Percentiles rank a stretch among this genome's conserved stretches.
These are phyloP conservation scores for Macrosoma leucophasiata DNA, from an alignment of 2,888 invertebrate genomes.

Conservation along the genomic window DNA sequence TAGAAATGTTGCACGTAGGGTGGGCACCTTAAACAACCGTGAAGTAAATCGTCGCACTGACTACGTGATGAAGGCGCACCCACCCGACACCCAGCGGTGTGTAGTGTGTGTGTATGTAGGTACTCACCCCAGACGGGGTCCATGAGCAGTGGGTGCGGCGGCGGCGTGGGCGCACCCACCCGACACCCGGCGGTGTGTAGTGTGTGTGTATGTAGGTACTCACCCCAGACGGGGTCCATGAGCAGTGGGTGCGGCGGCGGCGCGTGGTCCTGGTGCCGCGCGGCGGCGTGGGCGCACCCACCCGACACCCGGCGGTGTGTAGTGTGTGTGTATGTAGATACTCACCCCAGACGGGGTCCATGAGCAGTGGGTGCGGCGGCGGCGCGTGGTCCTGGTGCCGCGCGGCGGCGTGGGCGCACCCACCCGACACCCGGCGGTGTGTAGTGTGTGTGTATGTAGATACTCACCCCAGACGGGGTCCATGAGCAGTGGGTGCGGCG, in stretches of 20 bases:
- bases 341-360: slow-evolving; percentile 97
- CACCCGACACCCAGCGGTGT: too few relatives aligned
- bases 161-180: slow-evolving; percentile 75
- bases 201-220: too few relatives aligned
- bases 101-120: too few relatives aligned
- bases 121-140: slow-evolving; percentile 94
- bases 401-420: slow-evolving; percentile 59
- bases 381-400: slow-evolving; percentile 39
- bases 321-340: too few relatives aligned
- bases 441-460: too few relatives aligned
- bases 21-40: too few relatives aligned
- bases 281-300: slow-evolving; percentile 69
- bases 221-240: slow-evolving; percentile 97
- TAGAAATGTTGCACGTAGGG: too few relatives aligned
- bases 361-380: slow-evolving; percentile 85
- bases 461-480: slow-evolving; percentile 94
- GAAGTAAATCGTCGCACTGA: too few relatives aligned
- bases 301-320: slow-evolving; percentile 97
- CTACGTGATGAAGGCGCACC: too few relatives aligned
- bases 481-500: slow-evolving; percentile 89
- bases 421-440: slow-evolving; percentile 96
- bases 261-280: slow-evolving; percentile 39
- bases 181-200: slow-evolving; percentile 97
- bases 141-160: slow-evolving; percentile 89
- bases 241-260: slow-evolving; percentile 82